Evolutionary conservation across 2,888 invertebrate genomes (phyloP), one percentile per base, ranked within the genome.

Genomic region (Hydraecia micacea): DNA sequence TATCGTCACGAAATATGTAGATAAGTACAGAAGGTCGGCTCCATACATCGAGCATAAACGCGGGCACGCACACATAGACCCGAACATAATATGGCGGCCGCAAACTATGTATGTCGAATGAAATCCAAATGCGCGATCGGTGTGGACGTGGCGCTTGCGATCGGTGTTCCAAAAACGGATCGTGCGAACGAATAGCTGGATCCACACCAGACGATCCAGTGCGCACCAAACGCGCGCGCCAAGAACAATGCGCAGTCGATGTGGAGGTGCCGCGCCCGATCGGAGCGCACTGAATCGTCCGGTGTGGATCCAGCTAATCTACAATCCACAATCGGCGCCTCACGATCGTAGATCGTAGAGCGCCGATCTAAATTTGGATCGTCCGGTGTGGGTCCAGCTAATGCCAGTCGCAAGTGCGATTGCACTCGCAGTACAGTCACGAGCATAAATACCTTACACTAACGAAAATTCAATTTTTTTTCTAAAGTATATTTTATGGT

Each of bases 1-100:
- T 77, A 73, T 70, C 21, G 32, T 55, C 21, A 67, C 25, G 8
- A 46, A 82, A 82, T 25, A 46, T 46, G 46, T 46, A 67, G 6
- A 32, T 2, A 49, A 0, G 0, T 32, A 7, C 66, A 75, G 75
- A 79, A 79, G 63, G 36, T 18, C 7, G 3, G 18, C 49, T 75
- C 5, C 11, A 55, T 32, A 39, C 0, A 28, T 1, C 0, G 18
- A n/a, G 9, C 7, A 2, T 11, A 63, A 32, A 25, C 2, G 0
- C 11, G 62, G 32, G 4, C 62, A 18, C 1, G 18, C 32, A 62
- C 9, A n/a, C n/a, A 58, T 58, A n/a, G 4, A 58, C 11, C n/a
- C 55, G 11, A 58, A 58, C 13, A 13, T n/a, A 58, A 25, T 42
- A 42, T 42, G n/a, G 55, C 55, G n/a, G 5, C n/a, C n/a, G n/a